Base-by-base conservation (phyloP, 2,888 invertebrate species). In the Cecidostiba fungosa region DNA sequence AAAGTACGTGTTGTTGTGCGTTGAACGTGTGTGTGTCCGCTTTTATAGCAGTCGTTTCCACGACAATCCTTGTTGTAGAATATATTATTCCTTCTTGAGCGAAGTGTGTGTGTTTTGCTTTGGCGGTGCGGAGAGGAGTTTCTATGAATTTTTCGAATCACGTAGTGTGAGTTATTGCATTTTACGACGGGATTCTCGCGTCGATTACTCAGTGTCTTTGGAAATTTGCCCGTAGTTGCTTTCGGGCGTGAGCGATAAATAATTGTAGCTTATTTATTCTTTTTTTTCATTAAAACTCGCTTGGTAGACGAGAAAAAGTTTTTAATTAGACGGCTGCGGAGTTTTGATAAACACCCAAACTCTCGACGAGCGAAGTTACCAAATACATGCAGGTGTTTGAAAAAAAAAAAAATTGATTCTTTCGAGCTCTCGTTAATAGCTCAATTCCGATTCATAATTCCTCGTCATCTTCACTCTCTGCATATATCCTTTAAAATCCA, bases 111-210 rank as follows among this genome's bases (percentile, higher is more conserved):
- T 14, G 36, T 36, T 19, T 50, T 3, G 36, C n/a, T 39, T 39
- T 19, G 47, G 26, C 47, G 74, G 43, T 43, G 12, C 43, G 2
- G 12, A 6, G 14, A 47, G 16, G 14, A 39, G 8, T 19, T 3
- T 76, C 43, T 66, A 77, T 77, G 66, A 62, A 77, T 66, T 32
- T 77, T 77, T 77, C 62, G 32, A 77, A 26, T 23, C 77, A 66
- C 66, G 77, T 43, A n/a, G 59, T 3, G 76, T 16, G n/a, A 54
- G 54, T 54, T 54, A 5, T n/a, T n/a, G 54, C n/a, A 6, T n/a
- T 54, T 54, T 10, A 19, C 50, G 50, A 39, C 50, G 50, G 19
- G 50, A 19, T 50, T 50, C 50, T 16, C 54, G 54, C 54, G 54
- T 54, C 54, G 54, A 54, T 54, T 54, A n/a, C 54, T 19, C n/a